A percentile compares a stretch with the other conserved stretches of the same genome.
These are phyloP conservation scores for Matsumyia berberina DNA, from an alignment of 2,888 invertebrate genomes.

Conservation along the genomic window DNA sequence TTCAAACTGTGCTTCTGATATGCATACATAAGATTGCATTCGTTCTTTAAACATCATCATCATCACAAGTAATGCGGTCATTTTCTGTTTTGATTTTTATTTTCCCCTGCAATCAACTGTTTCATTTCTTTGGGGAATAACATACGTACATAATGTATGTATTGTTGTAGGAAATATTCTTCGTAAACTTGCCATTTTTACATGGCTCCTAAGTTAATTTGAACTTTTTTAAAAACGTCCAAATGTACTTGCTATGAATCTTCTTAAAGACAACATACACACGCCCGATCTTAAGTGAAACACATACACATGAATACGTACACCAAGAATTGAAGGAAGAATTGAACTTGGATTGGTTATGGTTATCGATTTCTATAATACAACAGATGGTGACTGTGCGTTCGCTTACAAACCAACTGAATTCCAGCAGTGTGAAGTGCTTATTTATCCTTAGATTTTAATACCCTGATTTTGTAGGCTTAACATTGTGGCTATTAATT, in stretches of 20 bases:
- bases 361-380: constrained; percentile 12
- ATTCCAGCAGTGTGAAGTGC: no score
- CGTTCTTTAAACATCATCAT: not conserved
- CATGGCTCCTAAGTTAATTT: constrained; percentile 58
- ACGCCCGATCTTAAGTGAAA: not conserved
- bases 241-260: constrained; percentile 70
- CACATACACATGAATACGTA: not conserved
- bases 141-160: no score
- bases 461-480: no score
- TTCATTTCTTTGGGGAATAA: constrained; percentile 56
- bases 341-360: constrained; percentile 7
- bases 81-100: constrained; percentile 61
- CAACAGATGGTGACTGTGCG: constrained; percentile 38
- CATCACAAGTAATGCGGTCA: constrained; percentile 26
- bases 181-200: no score
- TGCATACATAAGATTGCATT: not conserved
- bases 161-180: no score
- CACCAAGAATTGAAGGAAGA: constrained; percentile 15
- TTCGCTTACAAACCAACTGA: constrained; percentile 25
- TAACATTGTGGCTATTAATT: no score
- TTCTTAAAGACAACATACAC: constrained; percentile 19
- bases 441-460: no score
- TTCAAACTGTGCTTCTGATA: not conserved
- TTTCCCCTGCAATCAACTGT: constrained; percentile 45
- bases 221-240: constrained; percentile 40